Conservation (phyloP, 1,140 invertebrate species). For the Trichonephila inaurata region DNA sequence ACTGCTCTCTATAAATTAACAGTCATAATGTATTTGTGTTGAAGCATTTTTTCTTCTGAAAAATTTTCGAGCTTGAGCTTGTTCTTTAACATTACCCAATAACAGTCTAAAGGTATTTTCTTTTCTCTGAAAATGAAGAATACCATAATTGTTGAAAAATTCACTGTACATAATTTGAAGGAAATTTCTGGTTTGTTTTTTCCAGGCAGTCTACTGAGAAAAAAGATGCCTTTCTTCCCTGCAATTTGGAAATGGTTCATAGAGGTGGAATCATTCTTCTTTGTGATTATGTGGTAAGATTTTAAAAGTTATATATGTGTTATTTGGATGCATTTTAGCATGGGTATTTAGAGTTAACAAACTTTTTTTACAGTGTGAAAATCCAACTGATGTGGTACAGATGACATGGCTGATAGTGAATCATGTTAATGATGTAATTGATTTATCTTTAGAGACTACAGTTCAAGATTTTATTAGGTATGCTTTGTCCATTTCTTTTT, state of each 20-base stretch:
- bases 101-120: no score
- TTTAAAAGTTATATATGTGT: neutral
- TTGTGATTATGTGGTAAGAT: conserved; percentile 86
- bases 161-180: no score
- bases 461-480: conserved; percentile 84
- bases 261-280: conserved; percentile 85
- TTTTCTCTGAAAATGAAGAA: no score
- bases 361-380: conserved; percentile 83
- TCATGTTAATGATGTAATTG: conserved; percentile 86
- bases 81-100: no score
- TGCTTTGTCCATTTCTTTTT: neutral
- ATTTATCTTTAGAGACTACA: conserved; percentile 84
- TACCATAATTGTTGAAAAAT: no score
- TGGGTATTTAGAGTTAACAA: neutral
- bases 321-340: neutral
- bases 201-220: conserved; percentile 36
- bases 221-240: conserved; percentile 66
- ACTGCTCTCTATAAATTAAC: no score
- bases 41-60: no score
- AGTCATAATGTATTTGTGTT: no score
- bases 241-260: conserved; percentile 83
- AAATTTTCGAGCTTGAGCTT: no score
- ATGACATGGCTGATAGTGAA: conserved; percentile 89
- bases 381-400: conserved; percentile 87
- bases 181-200: neutral